These are phyloP conservation scores for Ametastegia equiseti DNA, from an alignment of 2,888 invertebrate genomes.

Conservation along the genomic window DNA sequence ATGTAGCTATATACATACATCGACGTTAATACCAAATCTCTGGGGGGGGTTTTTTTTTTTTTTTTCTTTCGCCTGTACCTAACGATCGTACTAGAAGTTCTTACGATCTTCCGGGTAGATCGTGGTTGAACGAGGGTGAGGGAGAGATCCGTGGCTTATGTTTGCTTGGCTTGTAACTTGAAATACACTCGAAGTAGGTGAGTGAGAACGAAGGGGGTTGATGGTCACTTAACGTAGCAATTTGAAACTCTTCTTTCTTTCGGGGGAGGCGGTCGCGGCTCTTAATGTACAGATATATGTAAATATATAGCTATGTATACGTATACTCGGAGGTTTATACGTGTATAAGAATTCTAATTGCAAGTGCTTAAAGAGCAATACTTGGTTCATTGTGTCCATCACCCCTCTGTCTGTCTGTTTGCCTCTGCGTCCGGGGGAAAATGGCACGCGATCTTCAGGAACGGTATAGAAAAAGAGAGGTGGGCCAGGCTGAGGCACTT, in stretches of 20 bases:
- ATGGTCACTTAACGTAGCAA: constrained; percentile 16
- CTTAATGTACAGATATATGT: not conserved
- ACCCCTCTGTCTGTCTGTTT: not conserved
- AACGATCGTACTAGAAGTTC: not conserved
- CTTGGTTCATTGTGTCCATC: constrained; percentile 10
- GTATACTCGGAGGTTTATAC: not conserved
- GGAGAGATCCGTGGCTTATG: constrained; percentile 36
- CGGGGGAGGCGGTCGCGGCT: not conserved
- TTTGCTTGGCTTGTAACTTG: constrained; percentile 28
- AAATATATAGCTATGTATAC: not conserved
- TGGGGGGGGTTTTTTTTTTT: too few species aligned
- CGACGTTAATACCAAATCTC: too few species aligned
- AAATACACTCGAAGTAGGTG: constrained; percentile 10
- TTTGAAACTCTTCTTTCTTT: not conserved
- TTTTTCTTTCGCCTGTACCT: not conserved
- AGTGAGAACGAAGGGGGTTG: constrained; percentile 13
- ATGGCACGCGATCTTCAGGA: constrained; percentile 41
- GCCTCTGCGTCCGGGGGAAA: constrained; percentile 1
- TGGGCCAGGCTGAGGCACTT: constrained; percentile 23
- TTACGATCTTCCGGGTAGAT: constrained; percentile 19
- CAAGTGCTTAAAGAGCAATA: constrained; percentile 9
- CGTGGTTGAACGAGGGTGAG: constrained; percentile 26
- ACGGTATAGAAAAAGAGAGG: not conserved
- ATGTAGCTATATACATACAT: too few species aligned
- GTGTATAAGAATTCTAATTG: constrained; percentile 9